phyloP scores from a whole-genome alignment of 1,140 invertebrate genomes.

The Nixonia krombeini region DNA sequence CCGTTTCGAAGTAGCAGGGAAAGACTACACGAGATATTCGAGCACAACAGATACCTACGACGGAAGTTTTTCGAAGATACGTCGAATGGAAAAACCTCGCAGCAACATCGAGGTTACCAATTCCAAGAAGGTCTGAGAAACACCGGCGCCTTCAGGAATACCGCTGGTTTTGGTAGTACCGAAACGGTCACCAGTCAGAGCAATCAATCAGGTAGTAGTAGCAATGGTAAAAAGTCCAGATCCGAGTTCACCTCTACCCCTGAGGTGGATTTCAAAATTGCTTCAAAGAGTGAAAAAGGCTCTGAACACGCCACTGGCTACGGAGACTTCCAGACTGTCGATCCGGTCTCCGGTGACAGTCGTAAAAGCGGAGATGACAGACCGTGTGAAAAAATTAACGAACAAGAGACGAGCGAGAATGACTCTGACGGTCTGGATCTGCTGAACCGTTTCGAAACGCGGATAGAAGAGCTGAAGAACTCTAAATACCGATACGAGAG shows the following conservation, averaged over 20 bases:
- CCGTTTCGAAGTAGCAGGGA: slow-evolving; percentile 59
- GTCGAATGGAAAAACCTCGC: slow-evolving; percentile 16
- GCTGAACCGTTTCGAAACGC: slow-evolving; percentile 23
- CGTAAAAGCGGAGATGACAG: background rate
- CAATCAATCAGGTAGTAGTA: slow-evolving; percentile 64
- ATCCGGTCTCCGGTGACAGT: background rate
- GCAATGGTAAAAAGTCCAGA: slow-evolving; percentile 57
- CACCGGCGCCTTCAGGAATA: slow-evolving; percentile 12
- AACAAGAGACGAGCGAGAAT: too few relatives aligned
- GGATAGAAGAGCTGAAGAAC: slow-evolving; percentile 31
- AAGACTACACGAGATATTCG: slow-evolving; percentile 67
- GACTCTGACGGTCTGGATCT: slow-evolving; percentile 20
- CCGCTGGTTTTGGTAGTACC: slow-evolving; percentile 65
- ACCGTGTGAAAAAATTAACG: background rate
- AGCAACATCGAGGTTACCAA: slow-evolving; percentile 5
- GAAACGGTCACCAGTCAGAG: slow-evolving; percentile 68
- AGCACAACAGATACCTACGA: slow-evolving; percentile 63
- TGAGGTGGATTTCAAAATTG: slow-evolving; percentile 30
- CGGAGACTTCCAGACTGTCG: background rate
- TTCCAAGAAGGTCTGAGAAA: slow-evolving; percentile 10
- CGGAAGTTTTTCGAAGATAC: slow-evolving; percentile 61
- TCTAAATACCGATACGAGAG: slow-evolving; percentile 3
- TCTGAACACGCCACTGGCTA: background rate
- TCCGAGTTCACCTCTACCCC: slow-evolving; percentile 53
- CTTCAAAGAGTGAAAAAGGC: background rate